Evolutionary conservation across 2,888 invertebrate genomes (phyloP).

Genomic region (Patella depressa): DNA sequence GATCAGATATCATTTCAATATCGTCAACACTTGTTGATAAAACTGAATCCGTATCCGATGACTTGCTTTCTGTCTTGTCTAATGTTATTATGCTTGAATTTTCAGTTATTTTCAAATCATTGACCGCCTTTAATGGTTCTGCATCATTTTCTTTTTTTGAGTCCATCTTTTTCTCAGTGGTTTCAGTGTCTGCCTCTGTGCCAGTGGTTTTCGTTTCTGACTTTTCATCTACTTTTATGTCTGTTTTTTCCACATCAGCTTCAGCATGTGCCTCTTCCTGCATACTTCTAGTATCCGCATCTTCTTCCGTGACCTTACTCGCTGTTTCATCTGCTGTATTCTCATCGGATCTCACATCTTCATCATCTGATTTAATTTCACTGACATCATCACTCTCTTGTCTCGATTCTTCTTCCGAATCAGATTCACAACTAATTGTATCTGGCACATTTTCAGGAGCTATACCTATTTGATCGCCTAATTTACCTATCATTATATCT

Average conservation of each 20-base stretch:
- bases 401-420: constrained; percentile 42
- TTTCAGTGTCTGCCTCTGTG: too few species aligned
- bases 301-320: constrained; percentile 8
- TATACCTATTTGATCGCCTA: constrained; percentile 44
- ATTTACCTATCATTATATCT: constrained; percentile 49
- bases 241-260: too few species aligned
- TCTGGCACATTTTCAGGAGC: constrained; percentile 41
- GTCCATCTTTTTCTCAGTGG: constrained; percentile 31
- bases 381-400: constrained; percentile 33
- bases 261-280: constrained; percentile 20
- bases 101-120: too few species aligned
- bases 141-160: constrained; percentile 36
- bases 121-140: too few species aligned
- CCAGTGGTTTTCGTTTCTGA: too few species aligned
- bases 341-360: constrained; percentile 32
- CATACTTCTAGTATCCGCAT: constrained; percentile 12
- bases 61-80: too few species aligned
- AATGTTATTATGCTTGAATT: too few species aligned
- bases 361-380: constrained; percentile 39
- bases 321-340: constrained; percentile 24
- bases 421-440: constrained; percentile 34
- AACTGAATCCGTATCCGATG: too few species aligned
- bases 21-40: too few species aligned
- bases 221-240: too few species aligned
- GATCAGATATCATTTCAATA: too few species aligned